Evolutionary conservation across 2,113 vertebrate species (phyloP).

Genomic region (Callorhinus ursinus): DNA sequence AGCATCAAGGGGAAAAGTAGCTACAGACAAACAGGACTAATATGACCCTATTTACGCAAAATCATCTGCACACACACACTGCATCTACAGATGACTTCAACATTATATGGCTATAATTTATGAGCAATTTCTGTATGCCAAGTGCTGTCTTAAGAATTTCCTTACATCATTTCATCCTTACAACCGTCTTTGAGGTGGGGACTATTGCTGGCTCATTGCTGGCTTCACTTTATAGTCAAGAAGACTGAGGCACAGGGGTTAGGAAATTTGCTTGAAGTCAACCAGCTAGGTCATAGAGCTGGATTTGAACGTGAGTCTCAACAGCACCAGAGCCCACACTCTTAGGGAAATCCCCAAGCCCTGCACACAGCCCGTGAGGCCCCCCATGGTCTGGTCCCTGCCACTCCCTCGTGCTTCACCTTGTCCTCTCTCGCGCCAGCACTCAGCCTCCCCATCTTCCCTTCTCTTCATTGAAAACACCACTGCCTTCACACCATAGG

Average conservation of each 20-base stretch:
- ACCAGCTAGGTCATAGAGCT: not conserved
- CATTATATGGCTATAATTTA: not conserved
- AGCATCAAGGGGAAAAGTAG: not conserved
- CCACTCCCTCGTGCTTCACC: too few species aligned
- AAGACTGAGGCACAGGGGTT: not conserved
- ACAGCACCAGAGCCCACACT: not conserved
- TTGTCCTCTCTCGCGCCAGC: not conserved
- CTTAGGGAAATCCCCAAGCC: not conserved
- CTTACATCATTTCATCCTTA: not conserved
- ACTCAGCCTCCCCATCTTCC: not conserved
- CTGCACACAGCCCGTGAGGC: not conserved
- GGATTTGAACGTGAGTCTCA: not conserved
- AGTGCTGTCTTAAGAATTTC: not conserved
- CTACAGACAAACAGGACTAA: not conserved
- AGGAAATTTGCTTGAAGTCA: not conserved
- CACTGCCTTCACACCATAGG: too few species aligned
- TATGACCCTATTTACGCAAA: not conserved
- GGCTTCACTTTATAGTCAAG: not conserved
- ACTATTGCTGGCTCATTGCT: not conserved
- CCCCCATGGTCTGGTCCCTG: too few species aligned
- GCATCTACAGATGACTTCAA: not conserved
- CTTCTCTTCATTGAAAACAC: not conserved
- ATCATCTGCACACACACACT: not conserved
- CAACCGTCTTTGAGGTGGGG: not conserved
- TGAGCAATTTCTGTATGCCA: not conserved